These are phyloP conservation scores for Dryadula phaetusa DNA, from an alignment of 2,888 invertebrate species.

Conservation along the genomic window DNA sequence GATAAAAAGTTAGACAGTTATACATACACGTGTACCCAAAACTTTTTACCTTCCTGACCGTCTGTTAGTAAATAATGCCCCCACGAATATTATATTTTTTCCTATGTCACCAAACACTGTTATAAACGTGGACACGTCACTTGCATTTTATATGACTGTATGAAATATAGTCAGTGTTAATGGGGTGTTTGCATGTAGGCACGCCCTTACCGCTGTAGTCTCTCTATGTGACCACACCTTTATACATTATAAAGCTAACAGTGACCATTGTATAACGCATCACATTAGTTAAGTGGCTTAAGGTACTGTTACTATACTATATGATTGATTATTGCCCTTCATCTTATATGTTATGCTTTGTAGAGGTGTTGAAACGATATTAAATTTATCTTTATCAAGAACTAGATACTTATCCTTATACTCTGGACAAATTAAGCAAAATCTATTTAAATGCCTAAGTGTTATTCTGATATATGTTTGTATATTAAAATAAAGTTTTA, in stretches of 20 bases:
- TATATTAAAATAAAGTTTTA: too few relatives aligned
- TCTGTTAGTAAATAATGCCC: constrained; percentile 61
- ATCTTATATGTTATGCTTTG: not conserved
- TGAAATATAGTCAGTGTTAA: constrained; percentile 74
- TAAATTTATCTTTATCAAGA: not conserved
- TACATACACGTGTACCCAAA: constrained; percentile 38
- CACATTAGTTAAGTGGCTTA: constrained; percentile 21
- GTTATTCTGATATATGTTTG: too few relatives aligned
- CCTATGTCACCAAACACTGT: constrained; percentile 64
- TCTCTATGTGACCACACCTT: constrained; percentile 58
- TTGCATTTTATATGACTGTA: constrained; percentile 73
- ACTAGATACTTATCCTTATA: too few relatives aligned
- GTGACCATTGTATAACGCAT: constrained; percentile 12
- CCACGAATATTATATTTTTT: constrained; percentile 57
- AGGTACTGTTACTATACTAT: constrained; percentile 6
- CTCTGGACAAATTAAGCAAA: too few relatives aligned
- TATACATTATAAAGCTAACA: constrained; percentile 41
- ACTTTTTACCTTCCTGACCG: constrained; percentile 55
- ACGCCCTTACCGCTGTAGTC: constrained; percentile 60
- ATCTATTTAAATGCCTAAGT: too few relatives aligned
- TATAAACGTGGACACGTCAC: constrained; percentile 73
- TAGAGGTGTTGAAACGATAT: not conserved
- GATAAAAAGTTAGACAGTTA: constrained; percentile 33
- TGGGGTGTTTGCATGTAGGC: constrained; percentile 75
- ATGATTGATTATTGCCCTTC: constrained; percentile 14